These are phyloP conservation scores for Eupithecia vulgata DNA, from an alignment of 2,888 invertebrate species.

Conservation along the genomic window DNA sequence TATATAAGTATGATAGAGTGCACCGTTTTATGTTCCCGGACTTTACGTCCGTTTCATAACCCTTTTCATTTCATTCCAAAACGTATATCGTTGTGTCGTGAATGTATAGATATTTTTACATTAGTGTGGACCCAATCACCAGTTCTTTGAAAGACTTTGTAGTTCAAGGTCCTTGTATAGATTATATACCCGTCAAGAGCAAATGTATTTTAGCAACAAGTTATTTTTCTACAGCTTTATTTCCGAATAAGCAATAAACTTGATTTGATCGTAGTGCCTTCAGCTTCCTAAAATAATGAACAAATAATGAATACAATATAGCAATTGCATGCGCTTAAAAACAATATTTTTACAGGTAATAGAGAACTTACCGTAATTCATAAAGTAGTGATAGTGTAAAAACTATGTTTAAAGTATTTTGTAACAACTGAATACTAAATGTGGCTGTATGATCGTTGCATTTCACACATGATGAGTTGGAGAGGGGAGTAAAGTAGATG, in stretches of 20 bases:
- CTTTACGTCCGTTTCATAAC: constrained; percentile 44
- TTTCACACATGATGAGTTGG: constrained; percentile 72
- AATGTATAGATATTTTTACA: constrained; percentile 57
- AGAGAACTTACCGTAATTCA: constrained; percentile 78
- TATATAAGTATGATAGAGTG: constrained; percentile 48
- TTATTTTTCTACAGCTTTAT: constrained; percentile 80
- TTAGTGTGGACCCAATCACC: constrained; percentile 49
- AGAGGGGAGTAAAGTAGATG: constrained; percentile 66
- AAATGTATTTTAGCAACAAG: constrained; percentile 71
- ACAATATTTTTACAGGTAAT: constrained; percentile 82
- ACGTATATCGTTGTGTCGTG: constrained; percentile 63
- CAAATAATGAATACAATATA: constrained; percentile 68
- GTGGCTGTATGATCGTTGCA: constrained; percentile 81
- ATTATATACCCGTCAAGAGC: constrained; percentile 67
- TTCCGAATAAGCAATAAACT: constrained; percentile 79
- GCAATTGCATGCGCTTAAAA: constrained; percentile 79
- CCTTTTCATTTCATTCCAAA: constrained; percentile 63
- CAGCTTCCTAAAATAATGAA: constrained; percentile 76
- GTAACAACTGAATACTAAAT: constrained; percentile 61
- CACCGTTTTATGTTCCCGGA: constrained; percentile 45
- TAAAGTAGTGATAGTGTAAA: constrained; percentile 77
- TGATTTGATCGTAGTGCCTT: constrained; percentile 82
- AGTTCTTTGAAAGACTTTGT: constrained; percentile 59
- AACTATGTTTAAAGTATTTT: constrained; percentile 76
- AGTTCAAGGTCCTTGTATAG: constrained; percentile 63